Conservation (phyloP, 2,888 invertebrate genomes). For the Thera obeliscata region DNA sequence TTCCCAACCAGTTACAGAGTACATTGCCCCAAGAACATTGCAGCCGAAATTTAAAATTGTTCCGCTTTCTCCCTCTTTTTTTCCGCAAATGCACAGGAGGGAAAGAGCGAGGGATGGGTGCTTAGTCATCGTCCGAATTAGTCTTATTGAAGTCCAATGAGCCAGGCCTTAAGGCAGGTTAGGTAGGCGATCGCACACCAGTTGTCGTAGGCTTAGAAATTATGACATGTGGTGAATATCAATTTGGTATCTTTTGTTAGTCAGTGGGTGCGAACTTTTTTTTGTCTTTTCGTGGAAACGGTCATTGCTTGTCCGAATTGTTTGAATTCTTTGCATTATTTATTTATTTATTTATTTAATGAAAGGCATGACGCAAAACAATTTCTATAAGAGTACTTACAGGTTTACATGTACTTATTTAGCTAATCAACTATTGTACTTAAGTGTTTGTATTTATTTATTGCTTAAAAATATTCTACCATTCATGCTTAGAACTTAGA, state of each 20-base stretch:
- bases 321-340: neutral
- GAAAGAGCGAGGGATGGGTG: conserved; percentile 58
- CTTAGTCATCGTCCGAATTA: conserved; percentile 69
- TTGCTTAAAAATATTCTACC: no score
- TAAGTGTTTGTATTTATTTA: no score
- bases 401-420: no score
- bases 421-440: no score
- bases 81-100: conserved; percentile 42
- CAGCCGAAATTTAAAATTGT: conserved; percentile 75
- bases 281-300: conserved; percentile 5
- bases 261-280: neutral
- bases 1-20: conserved; percentile 77
- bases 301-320: neutral
- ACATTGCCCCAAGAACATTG: conserved; percentile 75
- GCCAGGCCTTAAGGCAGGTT: conserved; percentile 80
- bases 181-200: conserved; percentile 69
- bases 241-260: conserved; percentile 26
- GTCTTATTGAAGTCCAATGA: conserved; percentile 71
- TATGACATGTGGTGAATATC: conserved; percentile 31
- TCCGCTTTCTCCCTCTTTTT: conserved; percentile 62
- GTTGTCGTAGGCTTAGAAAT: conserved; percentile 69
- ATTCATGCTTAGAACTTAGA: no score
- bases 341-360: neutral
- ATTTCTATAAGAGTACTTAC: no score
- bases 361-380: no score